phyloP scores from a whole-genome alignment of 2,888 invertebrate species.

The Phaonia tiefii region DNA sequence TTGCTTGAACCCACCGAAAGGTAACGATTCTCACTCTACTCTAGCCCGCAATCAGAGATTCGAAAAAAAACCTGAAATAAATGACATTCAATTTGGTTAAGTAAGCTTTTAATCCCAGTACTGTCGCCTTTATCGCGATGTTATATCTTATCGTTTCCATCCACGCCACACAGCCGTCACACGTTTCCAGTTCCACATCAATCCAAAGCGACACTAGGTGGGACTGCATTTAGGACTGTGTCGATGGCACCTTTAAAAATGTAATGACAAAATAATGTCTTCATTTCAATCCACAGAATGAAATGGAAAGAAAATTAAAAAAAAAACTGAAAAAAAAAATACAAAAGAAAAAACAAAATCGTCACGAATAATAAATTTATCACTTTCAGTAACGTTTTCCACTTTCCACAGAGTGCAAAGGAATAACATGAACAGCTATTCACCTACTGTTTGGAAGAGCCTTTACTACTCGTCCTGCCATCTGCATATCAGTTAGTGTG shows the following conservation, averaged over 20 bases:
- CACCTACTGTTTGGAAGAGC: too few species aligned
- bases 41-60: too few species aligned
- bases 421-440: too few species aligned
- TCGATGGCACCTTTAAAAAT: slow-evolving; percentile 36
- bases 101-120: slow-evolving; percentile 59
- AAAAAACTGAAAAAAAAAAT: background rate
- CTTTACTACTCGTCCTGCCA: too few species aligned
- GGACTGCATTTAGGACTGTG: background rate
- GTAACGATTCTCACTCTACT: too few species aligned
- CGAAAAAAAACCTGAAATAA: slow-evolving; percentile 27
- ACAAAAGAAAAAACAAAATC: background rate
- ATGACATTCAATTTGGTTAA: slow-evolving; percentile 62
- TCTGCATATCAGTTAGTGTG: too few species aligned
- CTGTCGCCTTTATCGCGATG: slow-evolving; percentile 51
- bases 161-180: background rate
- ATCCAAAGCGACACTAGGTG: background rate
- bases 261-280: slow-evolving; percentile 53
- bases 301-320: background rate
- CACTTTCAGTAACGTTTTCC: background rate
- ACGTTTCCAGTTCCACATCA: slow-evolving; percentile 11
- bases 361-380: slow-evolving; percentile 18
- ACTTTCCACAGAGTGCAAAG: background rate
- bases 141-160: slow-evolving; percentile 36
- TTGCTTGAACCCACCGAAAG: too few species aligned
- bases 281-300: slow-evolving; percentile 35